Conservation (phyloP, 2,888 invertebrate species). For the Oscheius onirici region DNA sequence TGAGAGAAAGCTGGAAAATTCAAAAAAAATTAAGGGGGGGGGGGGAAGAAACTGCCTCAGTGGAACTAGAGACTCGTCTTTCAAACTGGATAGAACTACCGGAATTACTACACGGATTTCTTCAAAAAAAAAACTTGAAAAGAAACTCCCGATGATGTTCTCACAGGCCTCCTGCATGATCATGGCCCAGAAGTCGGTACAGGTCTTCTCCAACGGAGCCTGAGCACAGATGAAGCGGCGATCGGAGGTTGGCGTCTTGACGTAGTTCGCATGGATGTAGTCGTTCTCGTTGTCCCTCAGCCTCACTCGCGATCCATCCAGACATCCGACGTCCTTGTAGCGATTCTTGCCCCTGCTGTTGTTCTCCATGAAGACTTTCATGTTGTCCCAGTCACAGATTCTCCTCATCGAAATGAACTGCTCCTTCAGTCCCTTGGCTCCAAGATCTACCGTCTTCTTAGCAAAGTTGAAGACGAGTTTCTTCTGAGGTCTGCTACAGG, state of each 20-base stretch:
- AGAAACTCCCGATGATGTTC: slow-evolving; percentile 28
- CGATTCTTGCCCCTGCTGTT: slow-evolving; percentile 34
- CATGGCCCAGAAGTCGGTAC: slow-evolving; percentile 53
- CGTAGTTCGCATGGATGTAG: slow-evolving; percentile 56
- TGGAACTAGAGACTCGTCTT: too few relatives aligned
- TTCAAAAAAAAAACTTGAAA: too few relatives aligned
- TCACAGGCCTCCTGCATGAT: slow-evolving; percentile 47
- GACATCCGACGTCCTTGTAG: slow-evolving; percentile 50
- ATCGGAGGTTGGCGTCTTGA: slow-evolving; percentile 37
- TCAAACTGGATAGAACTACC: too few relatives aligned
- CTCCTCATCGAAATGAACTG: slow-evolving; percentile 46
- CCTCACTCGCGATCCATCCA: slow-evolving; percentile 48
- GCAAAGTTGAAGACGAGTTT: slow-evolving; percentile 38
- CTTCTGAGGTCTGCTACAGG: not conserved
- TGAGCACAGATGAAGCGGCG: slow-evolving; percentile 55
- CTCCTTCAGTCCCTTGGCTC: slow-evolving; percentile 37
- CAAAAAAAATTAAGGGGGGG: too few relatives aligned
- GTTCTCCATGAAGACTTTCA: slow-evolving; percentile 43
- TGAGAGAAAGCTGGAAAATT: too few relatives aligned
- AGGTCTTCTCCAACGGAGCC: slow-evolving; percentile 52
- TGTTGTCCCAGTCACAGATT: slow-evolving; percentile 42
- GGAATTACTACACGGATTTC: too few relatives aligned
- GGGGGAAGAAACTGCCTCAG: too few relatives aligned
- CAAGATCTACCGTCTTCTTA: slow-evolving; percentile 39
- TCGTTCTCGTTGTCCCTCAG: slow-evolving; percentile 39